These are phyloP conservation scores for Brachyistius frenatus DNA, from an alignment of 2,113 vertebrate species.

Conservation along the genomic window DNA sequence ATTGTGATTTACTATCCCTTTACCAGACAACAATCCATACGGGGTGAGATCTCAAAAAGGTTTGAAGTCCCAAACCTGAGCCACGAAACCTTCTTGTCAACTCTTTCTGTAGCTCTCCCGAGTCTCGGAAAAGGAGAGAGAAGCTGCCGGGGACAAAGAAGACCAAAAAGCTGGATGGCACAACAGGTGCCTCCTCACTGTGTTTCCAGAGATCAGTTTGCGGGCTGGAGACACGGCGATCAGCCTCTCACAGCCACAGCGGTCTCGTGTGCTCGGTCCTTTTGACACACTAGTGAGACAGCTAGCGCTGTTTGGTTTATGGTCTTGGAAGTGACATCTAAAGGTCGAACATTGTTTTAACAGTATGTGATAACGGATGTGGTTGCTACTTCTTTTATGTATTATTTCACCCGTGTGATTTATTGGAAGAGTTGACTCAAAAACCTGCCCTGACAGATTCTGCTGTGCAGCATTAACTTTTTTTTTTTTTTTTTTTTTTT, in stretches of 20 bases:
- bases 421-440: background rate
- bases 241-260: constrained; percentile 32
- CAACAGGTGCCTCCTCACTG: constrained; percentile 77
- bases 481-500: background rate
- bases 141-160: constrained; percentile 37
- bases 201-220: constrained; percentile 24
- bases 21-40: background rate
- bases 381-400: background rate
- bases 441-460: background rate
- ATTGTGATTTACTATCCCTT: background rate
- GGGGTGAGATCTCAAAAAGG: constrained; percentile 1
- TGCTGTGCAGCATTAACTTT: background rate
- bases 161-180: constrained; percentile 47
- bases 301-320: constrained; percentile 26
- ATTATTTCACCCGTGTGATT: background rate
- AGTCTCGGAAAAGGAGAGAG: background rate
- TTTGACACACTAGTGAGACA: constrained; percentile 48
- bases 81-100: background rate
- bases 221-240: constrained; percentile 22
- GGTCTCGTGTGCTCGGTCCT: constrained; percentile 33
- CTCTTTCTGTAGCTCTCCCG: background rate
- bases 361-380: background rate
- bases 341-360: background rate
- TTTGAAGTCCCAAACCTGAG: constrained; percentile 40
- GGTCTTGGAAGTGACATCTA: constrained; percentile 22